phyloP scores from a whole-genome alignment of 1,140 invertebrate genomes.

The Atopsyche davidsoni region DNA sequence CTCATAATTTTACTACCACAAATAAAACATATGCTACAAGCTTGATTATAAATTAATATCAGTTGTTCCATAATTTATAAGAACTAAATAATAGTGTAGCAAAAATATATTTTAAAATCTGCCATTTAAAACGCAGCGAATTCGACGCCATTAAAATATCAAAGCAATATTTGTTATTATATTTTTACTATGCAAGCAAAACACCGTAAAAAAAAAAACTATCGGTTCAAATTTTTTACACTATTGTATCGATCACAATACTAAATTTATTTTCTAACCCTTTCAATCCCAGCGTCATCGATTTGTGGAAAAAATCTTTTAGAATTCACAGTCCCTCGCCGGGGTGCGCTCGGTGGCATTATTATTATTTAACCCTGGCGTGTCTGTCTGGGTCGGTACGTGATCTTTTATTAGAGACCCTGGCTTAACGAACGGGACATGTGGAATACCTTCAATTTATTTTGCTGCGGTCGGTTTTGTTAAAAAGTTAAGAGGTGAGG shows the following conservation, averaged over 20 bases:
- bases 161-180: too few relatives aligned
- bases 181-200: too few relatives aligned
- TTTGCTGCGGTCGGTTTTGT: slow-evolving; percentile 29
- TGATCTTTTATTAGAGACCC: slow-evolving; percentile 25
- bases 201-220: too few relatives aligned
- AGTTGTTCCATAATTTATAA: too few relatives aligned
- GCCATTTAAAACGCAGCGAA: too few relatives aligned
- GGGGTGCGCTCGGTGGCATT: slow-evolving; percentile 19
- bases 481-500: slow-evolving; percentile 25
- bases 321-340: slow-evolving; percentile 26
- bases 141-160: too few relatives aligned
- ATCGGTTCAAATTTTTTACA: too few relatives aligned
- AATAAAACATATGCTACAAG: too few relatives aligned
- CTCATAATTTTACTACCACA: too few relatives aligned
- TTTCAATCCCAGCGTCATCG: slow-evolving; percentile 20
- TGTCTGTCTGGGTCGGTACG: slow-evolving; percentile 24
- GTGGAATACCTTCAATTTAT: slow-evolving; percentile 18
- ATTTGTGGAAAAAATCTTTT: slow-evolving; percentile 27
- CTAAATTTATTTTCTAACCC: slow-evolving; percentile 15
- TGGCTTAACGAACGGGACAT: slow-evolving; percentile 27
- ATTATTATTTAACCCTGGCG: slow-evolving; percentile 28
- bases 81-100: too few relatives aligned
- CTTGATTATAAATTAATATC: too few relatives aligned
- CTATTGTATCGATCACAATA: background rate
- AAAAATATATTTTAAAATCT: too few relatives aligned